Evolutionary conservation across 1,140 invertebrate genomes (phyloP).

Genomic region (Drosophila rhopaloa): DNA sequence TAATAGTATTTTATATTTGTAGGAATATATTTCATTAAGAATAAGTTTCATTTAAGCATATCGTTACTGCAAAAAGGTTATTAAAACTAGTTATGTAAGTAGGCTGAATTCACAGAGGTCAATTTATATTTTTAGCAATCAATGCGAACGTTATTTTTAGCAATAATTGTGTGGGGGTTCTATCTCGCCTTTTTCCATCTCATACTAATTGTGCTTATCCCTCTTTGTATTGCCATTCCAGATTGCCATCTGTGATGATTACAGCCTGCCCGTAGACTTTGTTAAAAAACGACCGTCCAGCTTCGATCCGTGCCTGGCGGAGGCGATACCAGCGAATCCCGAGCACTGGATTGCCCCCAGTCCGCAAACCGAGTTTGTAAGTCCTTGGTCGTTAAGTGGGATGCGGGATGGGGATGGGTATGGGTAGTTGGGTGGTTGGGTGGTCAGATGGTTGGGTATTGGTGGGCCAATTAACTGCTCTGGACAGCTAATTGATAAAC

Average conservation of each 20-base stretch:
- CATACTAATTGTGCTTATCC: conserved; percentile 4
- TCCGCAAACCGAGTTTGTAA: conserved; percentile 88
- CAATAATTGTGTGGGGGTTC: conserved; percentile 7
- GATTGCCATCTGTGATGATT: conserved; percentile 92
- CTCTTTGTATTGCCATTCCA: conserved; percentile 85
- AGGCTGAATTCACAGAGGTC: no score
- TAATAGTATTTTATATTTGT: no score
- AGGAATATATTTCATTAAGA: no score
- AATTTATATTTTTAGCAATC: not conserved
- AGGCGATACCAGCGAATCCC: conserved; percentile 85
- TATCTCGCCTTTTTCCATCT: not conserved
- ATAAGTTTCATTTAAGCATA: no score
- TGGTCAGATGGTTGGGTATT: conserved; percentile 3
- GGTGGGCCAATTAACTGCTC: conserved; percentile 70
- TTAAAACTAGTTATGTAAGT: no score
- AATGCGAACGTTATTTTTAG: conserved; percentile 50
- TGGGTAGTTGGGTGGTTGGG: not conserved
- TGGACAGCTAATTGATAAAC: conserved; percentile 76
- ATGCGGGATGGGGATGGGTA: no score
- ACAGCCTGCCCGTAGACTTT: conserved; percentile 92
- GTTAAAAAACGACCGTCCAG: conserved; percentile 88
- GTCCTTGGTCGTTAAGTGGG: conserved; percentile 47
- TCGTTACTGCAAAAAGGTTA: no score
- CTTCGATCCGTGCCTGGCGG: conserved; percentile 86
- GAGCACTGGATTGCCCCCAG: conserved; percentile 86